Evolutionary conservation across 2,113 vertebrate genomes (phyloP).

Genomic region (Nannospalax galili): DNA sequence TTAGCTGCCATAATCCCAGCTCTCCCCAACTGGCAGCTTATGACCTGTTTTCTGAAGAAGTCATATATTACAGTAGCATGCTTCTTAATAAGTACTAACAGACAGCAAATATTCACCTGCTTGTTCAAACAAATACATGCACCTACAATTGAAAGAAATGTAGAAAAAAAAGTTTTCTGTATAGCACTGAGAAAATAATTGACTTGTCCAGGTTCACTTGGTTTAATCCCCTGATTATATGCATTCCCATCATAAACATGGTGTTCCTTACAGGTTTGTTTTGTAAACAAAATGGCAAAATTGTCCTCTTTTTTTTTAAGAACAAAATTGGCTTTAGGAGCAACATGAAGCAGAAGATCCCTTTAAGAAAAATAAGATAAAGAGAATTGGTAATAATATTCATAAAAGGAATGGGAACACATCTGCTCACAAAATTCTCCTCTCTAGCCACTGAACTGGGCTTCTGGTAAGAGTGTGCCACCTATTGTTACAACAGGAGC

Average conservation of each 20-base stretch:
- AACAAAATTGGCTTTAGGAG: conserved; percentile 34
- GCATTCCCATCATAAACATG: conserved; percentile 69
- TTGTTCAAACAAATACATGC: conserved; percentile 10
- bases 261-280: conserved; percentile 17
- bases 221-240: conserved; percentile 74
- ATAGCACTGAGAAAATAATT: conserved; percentile 69
- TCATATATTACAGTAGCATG: conserved; percentile 56
- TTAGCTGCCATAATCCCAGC: neutral
- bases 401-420: neutral
- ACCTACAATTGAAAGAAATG: neutral
- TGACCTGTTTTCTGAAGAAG: conserved; percentile 76
- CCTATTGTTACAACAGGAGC: conserved; percentile 50
- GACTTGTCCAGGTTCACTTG: conserved; percentile 78
- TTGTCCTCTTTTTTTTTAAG: conserved; percentile 10
- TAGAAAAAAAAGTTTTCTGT: conserved; percentile 50
- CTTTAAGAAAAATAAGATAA: conserved; percentile 16
- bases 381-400: neutral
- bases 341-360: neutral
- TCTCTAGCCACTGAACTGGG: neutral
- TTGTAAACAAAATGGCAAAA: conserved; percentile 54
- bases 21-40: neutral
- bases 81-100: conserved; percentile 68
- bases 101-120: conserved; percentile 76
- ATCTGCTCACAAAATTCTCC: conserved; percentile 38
- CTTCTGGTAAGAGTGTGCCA: conserved; percentile 44